Evolutionary conservation across 2,113 vertebrate genomes (phyloP), one percentile per base, ranked within the genome.

Genomic region (Reinhardtius hippoglossoides): DNA sequence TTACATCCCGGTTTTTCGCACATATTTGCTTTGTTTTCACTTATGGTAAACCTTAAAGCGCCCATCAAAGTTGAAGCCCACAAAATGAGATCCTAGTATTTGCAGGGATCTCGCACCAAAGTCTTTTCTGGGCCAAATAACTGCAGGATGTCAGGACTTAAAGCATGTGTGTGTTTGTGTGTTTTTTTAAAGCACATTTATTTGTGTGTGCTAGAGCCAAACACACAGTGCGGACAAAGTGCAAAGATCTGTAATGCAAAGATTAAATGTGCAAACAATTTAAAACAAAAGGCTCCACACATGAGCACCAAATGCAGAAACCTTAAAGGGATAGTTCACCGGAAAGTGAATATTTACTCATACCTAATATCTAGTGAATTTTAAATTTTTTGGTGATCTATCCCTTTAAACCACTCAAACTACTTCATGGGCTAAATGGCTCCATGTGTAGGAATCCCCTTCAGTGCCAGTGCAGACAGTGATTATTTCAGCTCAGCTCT

Each of bases 101-200:
- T 37, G 21, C 42, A 27, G 9, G 31, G 58, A 59, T 52, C 55
- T 40, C 9, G 70, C 14, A 14, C 23, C 15, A 20, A 55, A 63
- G 50, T 55, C 9, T 77, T 74, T 57, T 66, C 21, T 77, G 18
- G 50, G 63, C 60, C 57, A 60, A n/a, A 64, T 72, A 69, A 59
- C 44, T 31, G 21, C 54, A 18, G 76, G 55, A 67, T 21, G 21
- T 7, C n/a, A 31, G 18, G 20, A 15, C 31, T 31, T 31, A 31
- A 31, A 31, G 31, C 31, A 31, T 31, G 31, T 31, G 31, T 27
- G 27, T 27, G 5, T 27, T 5, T 27, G 27, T 27, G 27, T 31
- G 27, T 31, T 31, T 31, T 31, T 31, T 40, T 21, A 31, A 6
- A 31, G 31, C 35, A 37, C 35, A 21, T 27, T 0, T 0, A 8